Base-by-base conservation (phyloP, 2,113 vertebrate species). In the Grammomys surdaster region DNA sequence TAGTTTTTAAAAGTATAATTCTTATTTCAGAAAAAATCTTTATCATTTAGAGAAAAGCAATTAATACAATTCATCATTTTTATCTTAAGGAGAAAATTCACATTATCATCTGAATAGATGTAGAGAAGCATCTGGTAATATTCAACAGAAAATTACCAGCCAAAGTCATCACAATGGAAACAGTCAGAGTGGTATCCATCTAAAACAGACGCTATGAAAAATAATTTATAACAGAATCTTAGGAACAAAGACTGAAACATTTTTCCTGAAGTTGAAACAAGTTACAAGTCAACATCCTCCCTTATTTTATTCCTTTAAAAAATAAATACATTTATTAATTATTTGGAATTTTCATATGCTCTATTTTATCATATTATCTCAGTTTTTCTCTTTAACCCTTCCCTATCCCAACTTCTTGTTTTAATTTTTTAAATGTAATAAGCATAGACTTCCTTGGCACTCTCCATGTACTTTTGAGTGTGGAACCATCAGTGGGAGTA, bases 71-170 rank as follows among this genome's bases (percentile, higher is more conserved):
- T 90, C n/a, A 85, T 20, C 58, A 58, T 90, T 77, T 69, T 90
- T 67, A 67, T 26, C 51, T 88, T 16, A 72, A 80, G 69, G 43
- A 46, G 51, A 73, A 80, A 88, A 91, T 72, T 10, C 7, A 46
- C 26, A 54, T 43, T 73, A 81, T 95, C 70, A 73, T 65, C 0
- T 95, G 56, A 95, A 81, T 82, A 78, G 13, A 46, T 90, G n/a
- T 26, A 16, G 36, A 8, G 65, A 82, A 92, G 28, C 75, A 91
- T 73, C 36, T 65, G 46, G 69, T 6, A 80, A 75, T n/a, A 92
- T 56, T 88, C 14, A 82, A 6, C 22, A 92, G 10, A 31, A 11
- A 46, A 65, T 88, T 88, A 67, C 43, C 90, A 67, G 48, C 89
- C 46, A 75, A 76, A 92, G 84, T 48, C 31, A 84, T 76, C 69